Evolutionary conservation across 1,140 invertebrate species (phyloP).

Genomic region (Teleogryllus occipitalis): DNA sequence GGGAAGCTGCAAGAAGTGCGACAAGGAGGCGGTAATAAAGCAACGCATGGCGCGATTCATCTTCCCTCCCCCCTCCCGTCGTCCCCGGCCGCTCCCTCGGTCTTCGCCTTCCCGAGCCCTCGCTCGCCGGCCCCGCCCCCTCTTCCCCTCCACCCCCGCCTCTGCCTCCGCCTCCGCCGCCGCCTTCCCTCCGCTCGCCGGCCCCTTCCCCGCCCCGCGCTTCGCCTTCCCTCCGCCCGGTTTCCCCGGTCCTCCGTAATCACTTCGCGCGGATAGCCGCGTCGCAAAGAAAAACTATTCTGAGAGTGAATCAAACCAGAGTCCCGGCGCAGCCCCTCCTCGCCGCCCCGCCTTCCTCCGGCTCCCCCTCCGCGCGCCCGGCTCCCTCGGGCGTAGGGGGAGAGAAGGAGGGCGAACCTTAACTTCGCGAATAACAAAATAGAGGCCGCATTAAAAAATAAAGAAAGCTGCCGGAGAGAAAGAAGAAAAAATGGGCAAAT

Average conservation of each 20-base stretch:
- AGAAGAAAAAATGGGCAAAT: constrained; percentile 9
- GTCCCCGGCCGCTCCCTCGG: not conserved
- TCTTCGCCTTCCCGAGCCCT: no score
- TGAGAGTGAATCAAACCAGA: not conserved
- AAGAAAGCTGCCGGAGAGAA: not conserved
- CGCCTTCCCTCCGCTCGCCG: no score
- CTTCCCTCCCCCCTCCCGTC: constrained; percentile 9
- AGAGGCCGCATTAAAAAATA: not conserved
- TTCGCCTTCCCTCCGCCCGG: no score
- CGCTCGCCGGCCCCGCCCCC: no score
- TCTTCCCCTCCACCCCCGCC: no score
- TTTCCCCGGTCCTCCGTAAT: not conserved
- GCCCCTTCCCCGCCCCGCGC: no score
- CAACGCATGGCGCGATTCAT: constrained; percentile 14
- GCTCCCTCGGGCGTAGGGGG: no score
- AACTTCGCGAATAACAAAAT: constrained; percentile 5
- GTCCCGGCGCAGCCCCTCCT: not conserved
- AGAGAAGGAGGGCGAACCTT: not conserved
- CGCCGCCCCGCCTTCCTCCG: no score
- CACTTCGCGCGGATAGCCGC: constrained; percentile 12
- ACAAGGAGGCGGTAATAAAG: constrained; percentile 17
- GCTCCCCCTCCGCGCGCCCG: no score
- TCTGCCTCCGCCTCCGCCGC: no score
- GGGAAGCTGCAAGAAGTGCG: constrained; percentile 15
- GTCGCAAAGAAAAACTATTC: constrained; percentile 10